Conservation (phyloP, 2,113 vertebrate species). For the Pygoscelis antarcticus region DNA sequence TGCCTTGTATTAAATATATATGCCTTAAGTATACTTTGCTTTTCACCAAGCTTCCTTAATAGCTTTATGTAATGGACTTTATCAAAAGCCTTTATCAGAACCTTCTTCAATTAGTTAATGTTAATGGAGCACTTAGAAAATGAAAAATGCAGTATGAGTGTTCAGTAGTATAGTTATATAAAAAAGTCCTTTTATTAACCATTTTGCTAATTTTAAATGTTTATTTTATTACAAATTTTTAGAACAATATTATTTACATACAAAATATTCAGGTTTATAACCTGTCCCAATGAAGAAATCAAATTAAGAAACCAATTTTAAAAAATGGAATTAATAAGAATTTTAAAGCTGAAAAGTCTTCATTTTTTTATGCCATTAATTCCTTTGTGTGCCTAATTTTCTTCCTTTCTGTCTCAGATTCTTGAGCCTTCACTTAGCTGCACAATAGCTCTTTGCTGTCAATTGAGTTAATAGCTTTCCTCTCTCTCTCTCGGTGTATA, state of each 20-base stretch:
- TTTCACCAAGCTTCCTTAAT: constrained; percentile 2
- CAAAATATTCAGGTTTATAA: not conserved
- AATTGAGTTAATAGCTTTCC: not conserved
- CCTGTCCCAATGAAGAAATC: not conserved
- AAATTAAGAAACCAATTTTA: not conserved
- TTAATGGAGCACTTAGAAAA: constrained; percentile 11
- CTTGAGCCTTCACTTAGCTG: not conserved
- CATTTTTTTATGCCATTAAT: not conserved
- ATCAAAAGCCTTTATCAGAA: constrained; percentile 16
- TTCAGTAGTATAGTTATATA: not conserved
- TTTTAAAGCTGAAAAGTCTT: not conserved
- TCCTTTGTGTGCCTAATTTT: not conserved
- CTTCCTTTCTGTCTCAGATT: not conserved
- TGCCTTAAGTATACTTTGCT: not conserved
- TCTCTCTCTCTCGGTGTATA: not conserved
- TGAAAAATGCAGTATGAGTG: not conserved
- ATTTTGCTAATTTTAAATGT: not conserved
- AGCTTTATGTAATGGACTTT: not conserved
- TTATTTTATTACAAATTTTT: not conserved
- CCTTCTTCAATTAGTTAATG: not conserved
- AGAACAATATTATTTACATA: not conserved
- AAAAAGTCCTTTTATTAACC: not conserved
- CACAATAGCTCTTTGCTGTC: not conserved
- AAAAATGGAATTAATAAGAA: not conserved
- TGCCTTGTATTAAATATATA: not conserved